Percentiles rank a stretch among this genome's conserved stretches.
These are phyloP conservation scores for Danaus chrysippus DNA, from an alignment of 2,888 invertebrate species.

Conservation along the genomic window DNA sequence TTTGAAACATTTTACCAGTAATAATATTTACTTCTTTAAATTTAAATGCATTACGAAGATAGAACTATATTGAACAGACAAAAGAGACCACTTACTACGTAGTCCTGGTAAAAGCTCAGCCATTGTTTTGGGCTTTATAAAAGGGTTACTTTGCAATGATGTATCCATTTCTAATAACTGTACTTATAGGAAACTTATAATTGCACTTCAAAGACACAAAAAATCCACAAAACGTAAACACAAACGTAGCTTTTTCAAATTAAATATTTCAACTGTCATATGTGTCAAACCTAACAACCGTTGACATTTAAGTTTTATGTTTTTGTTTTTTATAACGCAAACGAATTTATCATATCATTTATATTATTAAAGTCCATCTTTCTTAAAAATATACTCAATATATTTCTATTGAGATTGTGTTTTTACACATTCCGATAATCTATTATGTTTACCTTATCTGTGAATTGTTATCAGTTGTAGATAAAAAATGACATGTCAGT, in stretches of 20 bases:
- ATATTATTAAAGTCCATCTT: too few species aligned
- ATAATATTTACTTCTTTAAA: too few species aligned
- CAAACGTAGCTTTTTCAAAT: constrained; percentile 22
- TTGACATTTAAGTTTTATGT: constrained; percentile 16
- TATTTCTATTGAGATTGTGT: too few species aligned
- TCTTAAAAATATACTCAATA: too few species aligned
- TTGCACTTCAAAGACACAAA: constrained; percentile 4
- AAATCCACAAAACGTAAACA: constrained; percentile 16
- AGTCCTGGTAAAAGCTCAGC: constrained; percentile 58
- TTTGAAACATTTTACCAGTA: too few species aligned
- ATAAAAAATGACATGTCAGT: too few species aligned
- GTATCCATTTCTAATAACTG: constrained; percentile 48
- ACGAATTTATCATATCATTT: too few species aligned
- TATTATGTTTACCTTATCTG: too few species aligned
- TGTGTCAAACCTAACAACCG: constrained; percentile 16
- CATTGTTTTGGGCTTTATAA: constrained; percentile 48
- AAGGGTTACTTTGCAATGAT: constrained; percentile 38
- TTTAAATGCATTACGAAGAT: too few species aligned
- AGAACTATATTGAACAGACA: neutral
- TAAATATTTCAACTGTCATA: constrained; percentile 24
- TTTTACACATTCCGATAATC: too few species aligned
- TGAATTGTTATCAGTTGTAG: too few species aligned
- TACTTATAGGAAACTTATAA: constrained; percentile 10
- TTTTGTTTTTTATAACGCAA: neutral
- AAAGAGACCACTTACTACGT: constrained; percentile 42